Evolutionary conservation across 2,888 invertebrate genomes (phyloP), one percentile per base, ranked within the genome.

Genomic region (Caenorhabditis virilis): DNA sequence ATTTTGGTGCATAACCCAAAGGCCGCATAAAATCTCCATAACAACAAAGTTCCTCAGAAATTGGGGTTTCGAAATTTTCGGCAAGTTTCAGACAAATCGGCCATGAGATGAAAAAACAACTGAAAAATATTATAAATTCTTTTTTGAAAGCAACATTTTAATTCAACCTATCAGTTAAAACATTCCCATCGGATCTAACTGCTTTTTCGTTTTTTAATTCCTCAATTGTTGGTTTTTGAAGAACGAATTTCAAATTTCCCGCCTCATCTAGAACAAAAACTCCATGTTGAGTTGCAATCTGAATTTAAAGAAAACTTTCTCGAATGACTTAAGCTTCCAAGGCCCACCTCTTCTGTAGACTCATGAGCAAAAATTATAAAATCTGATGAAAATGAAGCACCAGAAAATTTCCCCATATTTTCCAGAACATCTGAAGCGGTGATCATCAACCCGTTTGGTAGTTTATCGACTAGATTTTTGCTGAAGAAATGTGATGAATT

Each of bases 11-110:
- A 9, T 60, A 69, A 4, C 85, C 85, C 15, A 86, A 73, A 11
- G 84, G 80, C 56, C 84, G 83, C 49, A 85, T 76, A 69, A 85
- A 85, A 71, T 85, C 85, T 2, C 85, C 85, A 74, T 85, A 86
- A 27, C 84, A 84, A 76, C 85, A 84, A 46, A 86, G 83, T 76
- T 86, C 86, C 74, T 83, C 83, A 1, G 39, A 48, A 9, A 38
- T 66, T 56, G 42, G 84, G 7, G 13, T 58, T 15, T 77, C 75
- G 9, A 78, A 73, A 36, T 82, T 58, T 26, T 18, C 23, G 11
- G 23, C 3, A 9, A 16, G 18, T 2, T 36, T 25, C 11, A 63
- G 43, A 20, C 27, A 47, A 35, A 61, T 18, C n/a, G n/a, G 38
- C 57, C 20, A 55, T 74, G 43, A 55, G 47, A 72, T 51, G 39